Evolutionary conservation across 2,888 invertebrate genomes (phyloP).

Genomic region (Osmoderma eremita): DNA sequence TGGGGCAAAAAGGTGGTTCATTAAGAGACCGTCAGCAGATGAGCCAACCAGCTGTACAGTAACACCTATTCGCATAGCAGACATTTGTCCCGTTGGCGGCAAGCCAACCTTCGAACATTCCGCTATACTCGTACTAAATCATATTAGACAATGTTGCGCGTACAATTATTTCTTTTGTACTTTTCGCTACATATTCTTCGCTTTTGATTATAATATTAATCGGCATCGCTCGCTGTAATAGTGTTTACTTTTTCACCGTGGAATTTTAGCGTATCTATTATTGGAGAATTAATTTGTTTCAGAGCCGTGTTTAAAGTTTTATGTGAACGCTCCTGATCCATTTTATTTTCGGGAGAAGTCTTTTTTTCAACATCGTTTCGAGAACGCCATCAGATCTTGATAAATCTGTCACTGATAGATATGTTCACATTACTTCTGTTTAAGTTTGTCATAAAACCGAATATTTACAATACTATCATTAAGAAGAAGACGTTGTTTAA

Average conservation of each 20-base stretch:
- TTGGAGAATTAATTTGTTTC: conserved; percentile 13
- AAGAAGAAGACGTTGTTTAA: no score
- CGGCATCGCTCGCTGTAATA: conserved; percentile 20
- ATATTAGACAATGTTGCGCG: background rate
- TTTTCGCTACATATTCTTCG: background rate
- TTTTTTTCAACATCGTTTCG: conserved; percentile 3
- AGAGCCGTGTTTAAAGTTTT: conserved; percentile 15
- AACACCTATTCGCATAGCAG: conserved; percentile 30
- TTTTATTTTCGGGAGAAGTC: conserved; percentile 6
- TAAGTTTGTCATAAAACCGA: no score
- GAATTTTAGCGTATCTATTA: conserved; percentile 1
- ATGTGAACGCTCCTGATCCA: background rate
- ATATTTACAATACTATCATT: no score
- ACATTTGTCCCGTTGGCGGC: conserved; percentile 30
- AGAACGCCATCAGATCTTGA: conserved; percentile 12
- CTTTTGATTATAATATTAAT: conserved; percentile 20
- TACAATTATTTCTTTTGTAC: background rate
- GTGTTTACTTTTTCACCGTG: background rate
- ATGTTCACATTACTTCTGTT: no score
- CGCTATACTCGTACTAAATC: conserved; percentile 19
- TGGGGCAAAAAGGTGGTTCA: conserved; percentile 32
- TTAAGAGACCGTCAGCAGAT: conserved; percentile 29
- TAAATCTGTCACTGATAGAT: conserved; percentile 3
- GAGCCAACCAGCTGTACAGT: conserved; percentile 34
- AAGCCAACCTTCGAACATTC: conserved; percentile 21